These are phyloP conservation scores for Amblyraja radiata DNA, from an alignment of 2,797 vertebrate genomes.

Conservation along the genomic window DNA sequence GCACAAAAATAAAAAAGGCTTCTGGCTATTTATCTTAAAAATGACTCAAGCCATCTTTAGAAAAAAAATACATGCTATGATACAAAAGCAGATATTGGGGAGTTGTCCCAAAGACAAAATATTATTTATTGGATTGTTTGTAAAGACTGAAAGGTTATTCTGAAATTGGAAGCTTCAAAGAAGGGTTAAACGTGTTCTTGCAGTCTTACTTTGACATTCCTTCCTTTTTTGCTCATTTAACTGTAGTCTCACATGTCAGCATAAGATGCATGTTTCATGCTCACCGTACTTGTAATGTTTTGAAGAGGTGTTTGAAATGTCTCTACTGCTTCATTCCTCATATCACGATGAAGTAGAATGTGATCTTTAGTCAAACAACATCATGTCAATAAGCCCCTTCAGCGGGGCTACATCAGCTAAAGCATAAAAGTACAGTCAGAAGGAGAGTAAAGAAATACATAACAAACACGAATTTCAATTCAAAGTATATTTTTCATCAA, in stretches of 20 bases:
- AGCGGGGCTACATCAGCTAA: neutral
- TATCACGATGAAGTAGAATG: neutral
- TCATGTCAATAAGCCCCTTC: neutral
- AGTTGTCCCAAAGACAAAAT: neutral
- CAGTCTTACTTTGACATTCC: neutral
- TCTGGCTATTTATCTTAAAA: no score
- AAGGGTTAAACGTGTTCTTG: neutral
- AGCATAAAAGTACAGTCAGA: neutral
- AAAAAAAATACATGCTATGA: no score
- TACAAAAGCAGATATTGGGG: no score
- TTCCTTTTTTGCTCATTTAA: neutral
- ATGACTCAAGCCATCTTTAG: no score
- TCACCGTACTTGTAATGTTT: neutral
- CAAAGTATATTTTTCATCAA: neutral
- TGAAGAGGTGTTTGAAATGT: neutral
- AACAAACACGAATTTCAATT: neutral
- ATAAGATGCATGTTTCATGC: neutral
- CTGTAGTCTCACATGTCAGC: neutral
- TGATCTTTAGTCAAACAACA: neutral
- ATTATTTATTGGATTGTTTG: neutral
- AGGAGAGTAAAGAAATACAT: neutral
- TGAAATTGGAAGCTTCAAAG: neutral
- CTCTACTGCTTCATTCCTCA: neutral
- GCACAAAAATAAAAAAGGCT: no score
- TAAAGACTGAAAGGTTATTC: neutral